These are phyloP conservation scores for Haliclona indistincta DNA, from an alignment of 37 sponge, comb jelly and placozoan genomes.

Conservation along the genomic window DNA sequence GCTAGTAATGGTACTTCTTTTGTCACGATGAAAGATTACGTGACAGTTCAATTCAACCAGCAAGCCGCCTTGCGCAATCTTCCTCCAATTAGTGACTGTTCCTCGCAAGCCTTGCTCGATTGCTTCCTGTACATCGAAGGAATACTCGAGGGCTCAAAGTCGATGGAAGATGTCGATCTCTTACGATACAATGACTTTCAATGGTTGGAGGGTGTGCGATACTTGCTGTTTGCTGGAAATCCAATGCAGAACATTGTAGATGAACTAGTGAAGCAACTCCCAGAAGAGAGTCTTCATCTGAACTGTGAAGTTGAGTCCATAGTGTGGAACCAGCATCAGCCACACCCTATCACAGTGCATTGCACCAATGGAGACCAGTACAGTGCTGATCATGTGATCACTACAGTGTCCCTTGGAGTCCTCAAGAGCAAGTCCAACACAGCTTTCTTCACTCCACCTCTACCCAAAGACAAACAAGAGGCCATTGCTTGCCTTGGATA, in stretches of 20 bases:
- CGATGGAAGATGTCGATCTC: not conserved
- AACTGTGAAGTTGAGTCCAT: not conserved
- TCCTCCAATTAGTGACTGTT: not conserved
- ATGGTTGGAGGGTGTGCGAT: not conserved
- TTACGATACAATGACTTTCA: not conserved
- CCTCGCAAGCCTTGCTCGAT: not conserved
- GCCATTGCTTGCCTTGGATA: slow-evolving; percentile 54
- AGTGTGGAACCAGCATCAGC: not conserved
- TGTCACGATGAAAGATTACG: too few species aligned
- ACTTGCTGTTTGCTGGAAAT: not conserved
- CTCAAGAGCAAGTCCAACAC: slow-evolving; percentile 8
- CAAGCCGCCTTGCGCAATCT: too few species aligned
- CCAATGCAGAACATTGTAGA: not conserved
- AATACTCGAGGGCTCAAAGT: not conserved
- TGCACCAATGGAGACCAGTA: not conserved
- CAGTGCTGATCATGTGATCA: slow-evolving; percentile 55
- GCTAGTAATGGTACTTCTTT: not conserved
- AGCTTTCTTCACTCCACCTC: slow-evolving; percentile 42
- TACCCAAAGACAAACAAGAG: slow-evolving; percentile 51
- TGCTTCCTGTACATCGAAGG: not conserved
- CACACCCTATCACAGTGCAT: not conserved
- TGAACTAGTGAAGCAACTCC: not conserved
- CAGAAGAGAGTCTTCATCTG: not conserved
- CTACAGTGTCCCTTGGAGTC: slow-evolving; percentile 64
- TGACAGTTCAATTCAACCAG: too few species aligned